Conservation (phyloP, 2,797 vertebrate genomes). For the Lithobates pipiens region DNA sequence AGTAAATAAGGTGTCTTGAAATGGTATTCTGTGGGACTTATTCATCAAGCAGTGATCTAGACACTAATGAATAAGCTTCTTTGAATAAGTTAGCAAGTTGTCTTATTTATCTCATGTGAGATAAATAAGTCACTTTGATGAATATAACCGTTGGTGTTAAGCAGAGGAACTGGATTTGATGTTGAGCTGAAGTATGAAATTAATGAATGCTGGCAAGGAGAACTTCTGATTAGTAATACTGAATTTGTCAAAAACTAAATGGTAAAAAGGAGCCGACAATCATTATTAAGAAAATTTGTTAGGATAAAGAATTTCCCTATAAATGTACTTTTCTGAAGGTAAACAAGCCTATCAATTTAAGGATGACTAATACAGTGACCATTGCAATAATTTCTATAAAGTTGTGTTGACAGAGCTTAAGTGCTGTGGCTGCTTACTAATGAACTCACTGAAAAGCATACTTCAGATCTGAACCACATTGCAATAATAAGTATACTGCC, state of each 20-base stretch:
- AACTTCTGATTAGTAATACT: constrained; percentile 38
- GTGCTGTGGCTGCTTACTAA: neutral
- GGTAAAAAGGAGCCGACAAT: constrained; percentile 20
- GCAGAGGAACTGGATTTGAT: constrained; percentile 32
- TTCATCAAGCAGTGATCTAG: constrained; percentile 49
- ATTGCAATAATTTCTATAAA: constrained; percentile 18
- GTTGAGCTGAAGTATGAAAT: constrained; percentile 36
- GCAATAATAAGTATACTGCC: neutral
- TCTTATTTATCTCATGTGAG: constrained; percentile 48
- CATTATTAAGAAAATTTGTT: constrained; percentile 38
- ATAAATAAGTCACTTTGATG: constrained; percentile 55
- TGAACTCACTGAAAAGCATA: neutral
- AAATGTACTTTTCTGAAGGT: constrained; percentile 34
- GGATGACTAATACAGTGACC: constrained; percentile 13
- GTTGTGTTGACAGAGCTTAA: neutral
- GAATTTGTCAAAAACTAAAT: constrained; percentile 44
- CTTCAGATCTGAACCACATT: neutral
- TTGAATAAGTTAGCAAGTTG: constrained; percentile 49
- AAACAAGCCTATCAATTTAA: constrained; percentile 37
- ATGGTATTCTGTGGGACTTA: constrained; percentile 35
- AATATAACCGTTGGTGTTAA: constrained; percentile 46
- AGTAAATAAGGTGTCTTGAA: constrained; percentile 50
- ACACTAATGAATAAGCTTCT: constrained; percentile 45
- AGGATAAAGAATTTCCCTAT: constrained; percentile 27
- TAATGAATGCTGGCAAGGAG: constrained; percentile 46